Conservation (phyloP, 2,797 vertebrate genomes). For the Leptatherina wallacei region DNA sequence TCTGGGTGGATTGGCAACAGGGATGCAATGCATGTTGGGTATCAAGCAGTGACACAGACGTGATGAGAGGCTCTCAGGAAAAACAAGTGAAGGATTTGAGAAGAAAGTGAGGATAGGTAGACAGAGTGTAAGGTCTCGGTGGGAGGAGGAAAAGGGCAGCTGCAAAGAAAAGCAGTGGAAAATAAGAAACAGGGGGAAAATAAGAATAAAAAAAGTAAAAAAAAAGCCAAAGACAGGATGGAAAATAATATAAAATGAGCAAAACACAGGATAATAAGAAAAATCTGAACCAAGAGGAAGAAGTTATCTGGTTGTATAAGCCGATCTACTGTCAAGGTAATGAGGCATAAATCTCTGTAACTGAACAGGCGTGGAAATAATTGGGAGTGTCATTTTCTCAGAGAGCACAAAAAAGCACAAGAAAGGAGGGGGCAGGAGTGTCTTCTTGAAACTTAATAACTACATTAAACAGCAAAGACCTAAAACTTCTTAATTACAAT, state of each 20-base stretch:
- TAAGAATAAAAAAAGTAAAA: background rate
- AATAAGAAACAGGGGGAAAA: slow-evolving; percentile 1
- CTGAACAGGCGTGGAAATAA: slow-evolving; percentile 65
- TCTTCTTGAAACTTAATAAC: background rate
- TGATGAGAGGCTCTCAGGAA: slow-evolving; percentile 23
- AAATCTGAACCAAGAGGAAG: background rate
- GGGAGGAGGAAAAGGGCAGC: slow-evolving; percentile 8
- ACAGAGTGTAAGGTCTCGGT: slow-evolving; percentile 33
- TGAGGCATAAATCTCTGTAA: slow-evolving; percentile 51
- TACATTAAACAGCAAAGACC: slow-evolving; percentile 7
- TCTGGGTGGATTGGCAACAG: slow-evolving; percentile 21
- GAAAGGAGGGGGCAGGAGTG: background rate
- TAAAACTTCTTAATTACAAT: slow-evolving; percentile 18
- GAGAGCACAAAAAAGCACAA: too few species aligned
- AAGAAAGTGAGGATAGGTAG: slow-evolving; percentile 15
- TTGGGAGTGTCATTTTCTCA: slow-evolving; percentile 40
- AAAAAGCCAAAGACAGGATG: background rate
- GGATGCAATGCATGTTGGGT: slow-evolving; percentile 43
- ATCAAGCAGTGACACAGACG: slow-evolving; percentile 38
- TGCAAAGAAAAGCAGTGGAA: background rate
- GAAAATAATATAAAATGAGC: background rate
- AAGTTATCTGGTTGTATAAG: slow-evolving; percentile 19
- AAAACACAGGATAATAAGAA: background rate
- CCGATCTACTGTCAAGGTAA: slow-evolving; percentile 45
- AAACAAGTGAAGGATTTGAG: slow-evolving; percentile 16